Evolutionary conservation across 1,140 invertebrate species (phyloP), one percentile per base, ranked within the genome.

Genomic region (Heliothis virescens): DNA sequence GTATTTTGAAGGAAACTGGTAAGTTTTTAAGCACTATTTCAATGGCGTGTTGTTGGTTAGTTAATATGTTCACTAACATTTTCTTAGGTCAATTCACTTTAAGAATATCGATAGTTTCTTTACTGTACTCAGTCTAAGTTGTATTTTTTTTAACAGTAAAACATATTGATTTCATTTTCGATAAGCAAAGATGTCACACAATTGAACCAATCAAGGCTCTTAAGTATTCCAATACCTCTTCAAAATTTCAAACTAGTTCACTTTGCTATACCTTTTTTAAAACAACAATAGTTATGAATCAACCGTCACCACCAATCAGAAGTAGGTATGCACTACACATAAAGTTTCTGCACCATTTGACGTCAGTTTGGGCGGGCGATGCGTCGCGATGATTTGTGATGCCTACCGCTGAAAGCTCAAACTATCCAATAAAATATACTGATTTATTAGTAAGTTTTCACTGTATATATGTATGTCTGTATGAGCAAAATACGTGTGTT

Each of bases 341-440:
- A 84, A 82, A 84, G 80, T 85, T 85, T 86, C 83, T 79, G 79
- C 76, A 52, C 83, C 81, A 86, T 86, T 86, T 82, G 67, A 16
- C 26, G 69, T 72, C 50, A 55, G 50, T 72, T 57, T 75, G 77
- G 75, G 63, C 79, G 79, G 74, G 26, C 75, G 80, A 79, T 79
- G 76, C 75, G 73, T 57, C 50, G 53, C 48, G 50, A 60, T 83
- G 84, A 82, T 82, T 82, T 84, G 77, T 84, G 81, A 21, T 47
- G 48, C 50, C 47, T 48, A 57, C 65, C 50, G 60, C 26, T 53
- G 55, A 74, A 74, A 74, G 72, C 57, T 74, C 72, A 74, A 74
- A 74, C 72, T 60, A 47, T 60, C 55, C 72, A 74, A 74, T 74
- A 74, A 74, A 74, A 74, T 74, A 74, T 41, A 74, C 16, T 60